These are phyloP conservation scores for Mormyrops boulengeri DNA, from an alignment of 2,797 vertebrate species.

Conservation along the genomic window DNA sequence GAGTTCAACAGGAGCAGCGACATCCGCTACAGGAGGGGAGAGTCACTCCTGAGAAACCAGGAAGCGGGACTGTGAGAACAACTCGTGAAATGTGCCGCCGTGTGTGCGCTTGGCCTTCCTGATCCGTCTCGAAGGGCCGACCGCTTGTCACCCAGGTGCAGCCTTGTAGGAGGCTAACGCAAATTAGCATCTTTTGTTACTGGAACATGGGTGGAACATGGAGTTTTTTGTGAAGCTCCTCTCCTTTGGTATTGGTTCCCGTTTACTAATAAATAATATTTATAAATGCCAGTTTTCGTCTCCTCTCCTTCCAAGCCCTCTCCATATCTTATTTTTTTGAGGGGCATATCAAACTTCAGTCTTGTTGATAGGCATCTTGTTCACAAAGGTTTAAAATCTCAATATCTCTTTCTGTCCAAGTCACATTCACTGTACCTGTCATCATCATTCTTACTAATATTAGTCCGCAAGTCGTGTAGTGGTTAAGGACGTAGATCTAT, in stretches of 20 bases:
- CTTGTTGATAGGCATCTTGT: background rate
- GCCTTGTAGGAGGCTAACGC: background rate
- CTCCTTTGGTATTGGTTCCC: background rate
- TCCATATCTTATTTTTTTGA: conserved; percentile 45
- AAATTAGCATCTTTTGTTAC: background rate
- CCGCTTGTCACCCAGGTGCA: background rate
- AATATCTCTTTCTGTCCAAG: background rate
- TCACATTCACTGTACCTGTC: background rate
- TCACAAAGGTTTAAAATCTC: background rate
- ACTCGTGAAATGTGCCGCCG: background rate
- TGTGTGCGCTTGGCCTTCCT: background rate
- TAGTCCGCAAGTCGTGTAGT: background rate
- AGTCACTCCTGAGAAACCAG: background rate
- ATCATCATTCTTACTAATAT: background rate
- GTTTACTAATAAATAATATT: background rate
- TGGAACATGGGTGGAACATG: background rate
- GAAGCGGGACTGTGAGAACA: background rate
- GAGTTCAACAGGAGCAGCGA: background rate
- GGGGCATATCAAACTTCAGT: conserved; percentile 48
- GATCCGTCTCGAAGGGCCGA: background rate
- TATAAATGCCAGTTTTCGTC: background rate
- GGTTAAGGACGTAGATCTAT: background rate
- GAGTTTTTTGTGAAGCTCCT: background rate
- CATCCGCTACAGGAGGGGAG: background rate
- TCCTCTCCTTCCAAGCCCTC: background rate